These are phyloP conservation scores for Dicentrarchus labrax DNA, from an alignment of 2,113 vertebrate genomes.

Conservation along the genomic window DNA sequence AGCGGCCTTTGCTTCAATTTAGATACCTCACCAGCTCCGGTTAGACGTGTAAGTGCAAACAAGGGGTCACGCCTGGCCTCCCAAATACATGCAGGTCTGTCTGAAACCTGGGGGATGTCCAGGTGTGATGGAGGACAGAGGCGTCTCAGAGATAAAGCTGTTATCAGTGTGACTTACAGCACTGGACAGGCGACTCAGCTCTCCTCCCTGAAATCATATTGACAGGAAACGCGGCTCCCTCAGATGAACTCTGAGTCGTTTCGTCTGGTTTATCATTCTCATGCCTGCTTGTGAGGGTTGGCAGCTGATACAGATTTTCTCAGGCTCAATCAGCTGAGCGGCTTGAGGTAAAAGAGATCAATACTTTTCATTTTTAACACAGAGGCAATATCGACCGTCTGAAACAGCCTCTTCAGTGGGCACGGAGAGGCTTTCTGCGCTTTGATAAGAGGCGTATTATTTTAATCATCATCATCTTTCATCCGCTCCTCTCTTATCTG, in stretches of 20 bases:
- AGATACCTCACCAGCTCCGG: conserved; percentile 33
- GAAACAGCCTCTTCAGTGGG: conserved; percentile 64
- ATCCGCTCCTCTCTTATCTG: conserved; percentile 70
- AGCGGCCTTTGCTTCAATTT: conserved; percentile 46
- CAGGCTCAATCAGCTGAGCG: conserved; percentile 76
- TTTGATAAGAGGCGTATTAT: conserved; percentile 76
- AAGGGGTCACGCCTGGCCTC: conserved; percentile 27
- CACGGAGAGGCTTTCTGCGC: conserved; percentile 55
- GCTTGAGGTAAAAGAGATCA: conserved; percentile 78
- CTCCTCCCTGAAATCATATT: conserved; percentile 55
- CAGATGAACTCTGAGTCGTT: conserved; percentile 59
- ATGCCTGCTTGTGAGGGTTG: conserved; percentile 34
- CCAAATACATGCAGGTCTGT: conserved; percentile 11
- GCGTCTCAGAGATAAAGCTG: conserved; percentile 55
- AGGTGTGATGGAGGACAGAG: conserved; percentile 58
- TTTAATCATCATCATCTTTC: conserved; percentile 80
- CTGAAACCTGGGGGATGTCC: conserved; percentile 45
- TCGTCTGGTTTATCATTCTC: conserved; percentile 44
- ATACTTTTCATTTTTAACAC: conserved; percentile 86
- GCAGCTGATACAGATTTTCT: conserved; percentile 74
- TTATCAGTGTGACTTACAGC: conserved; percentile 67
- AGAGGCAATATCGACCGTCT: conserved; percentile 75
- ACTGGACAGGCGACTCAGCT: conserved; percentile 37
- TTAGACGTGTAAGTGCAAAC: conserved; percentile 39
- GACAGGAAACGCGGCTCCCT: conserved; percentile 60